These are phyloP conservation scores for Dendrolimus houi DNA, from an alignment of 2,888 invertebrate genomes.

Conservation along the genomic window DNA sequence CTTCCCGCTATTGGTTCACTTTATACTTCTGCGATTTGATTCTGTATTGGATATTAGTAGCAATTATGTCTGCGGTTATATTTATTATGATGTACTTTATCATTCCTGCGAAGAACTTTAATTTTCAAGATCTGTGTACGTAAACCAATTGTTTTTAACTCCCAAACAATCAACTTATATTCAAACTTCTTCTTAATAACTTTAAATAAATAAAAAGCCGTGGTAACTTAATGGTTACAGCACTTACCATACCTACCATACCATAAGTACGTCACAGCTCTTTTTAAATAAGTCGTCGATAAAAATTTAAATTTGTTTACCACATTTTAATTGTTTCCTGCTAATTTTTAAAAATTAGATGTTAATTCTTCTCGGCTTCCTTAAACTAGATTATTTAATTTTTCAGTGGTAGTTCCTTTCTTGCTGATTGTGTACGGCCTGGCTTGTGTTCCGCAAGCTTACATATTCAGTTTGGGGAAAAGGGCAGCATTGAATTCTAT, in stretches of 20 bases:
- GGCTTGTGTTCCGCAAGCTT: conserved; percentile 57
- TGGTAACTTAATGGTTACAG: too few species aligned
- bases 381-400: too few species aligned
- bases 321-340: background rate
- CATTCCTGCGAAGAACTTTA: conserved; percentile 26
- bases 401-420: conserved; percentile 44
- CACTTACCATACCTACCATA: too few species aligned
- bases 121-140: conserved; percentile 43
- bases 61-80: conserved; percentile 33
- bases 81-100: conserved; percentile 28
- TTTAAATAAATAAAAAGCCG: background rate
- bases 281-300: too few species aligned
- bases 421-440: conserved; percentile 45
- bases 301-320: background rate
- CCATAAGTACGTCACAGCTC: too few species aligned
- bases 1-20: conserved; percentile 46
- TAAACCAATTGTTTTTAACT: conserved; percentile 3
- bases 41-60: conserved; percentile 40
- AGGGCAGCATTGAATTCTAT: conserved; percentile 46
- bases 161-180: background rate
- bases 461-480: conserved; percentile 54
- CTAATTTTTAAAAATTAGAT: too few species aligned
- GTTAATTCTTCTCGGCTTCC: too few species aligned
- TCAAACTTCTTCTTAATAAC: too few species aligned
- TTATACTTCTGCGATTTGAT: conserved; percentile 48